phyloP scores from a whole-genome alignment of 2,888 invertebrate genomes.

The Ochropleura leucogaster region DNA sequence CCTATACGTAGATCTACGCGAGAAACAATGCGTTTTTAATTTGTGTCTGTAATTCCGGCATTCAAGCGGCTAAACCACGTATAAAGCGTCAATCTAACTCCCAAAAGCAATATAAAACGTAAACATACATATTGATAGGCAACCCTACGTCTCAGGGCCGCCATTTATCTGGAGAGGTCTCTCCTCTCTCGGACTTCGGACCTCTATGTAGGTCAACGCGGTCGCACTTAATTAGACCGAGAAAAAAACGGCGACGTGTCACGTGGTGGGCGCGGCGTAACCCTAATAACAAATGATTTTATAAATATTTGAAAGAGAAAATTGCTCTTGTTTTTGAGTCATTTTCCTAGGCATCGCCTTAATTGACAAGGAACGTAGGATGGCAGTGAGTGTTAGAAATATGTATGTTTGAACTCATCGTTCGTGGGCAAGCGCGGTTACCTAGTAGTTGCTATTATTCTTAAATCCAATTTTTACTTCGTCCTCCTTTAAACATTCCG shows the following conservation, averaged over 20 bases:
- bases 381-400: no score
- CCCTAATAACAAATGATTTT: constrained; percentile 54
- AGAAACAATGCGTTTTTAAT: no score
- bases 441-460: no score
- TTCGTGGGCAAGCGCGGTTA: no score
- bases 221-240: constrained; percentile 68
- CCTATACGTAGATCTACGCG: no score
- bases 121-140: constrained; percentile 41
- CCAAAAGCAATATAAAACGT: constrained; percentile 16
- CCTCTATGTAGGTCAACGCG: constrained; percentile 73
- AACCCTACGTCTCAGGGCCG: constrained; percentile 25
- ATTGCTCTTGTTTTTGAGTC: constrained; percentile 14
- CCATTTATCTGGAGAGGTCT: constrained; percentile 66
- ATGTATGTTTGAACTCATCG: no score
- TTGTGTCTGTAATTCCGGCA: no score
- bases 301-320: constrained; percentile 31
- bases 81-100: not conserved
- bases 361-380: not conserved
- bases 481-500: not conserved
- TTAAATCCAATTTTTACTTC: not conserved
- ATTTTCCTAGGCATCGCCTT: not conserved
- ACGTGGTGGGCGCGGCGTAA: not conserved
- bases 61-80: no score
- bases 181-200: constrained; percentile 20
- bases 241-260: constrained; percentile 44